Conservation (phyloP, 1,140 invertebrate species). For the Tenebrio molitor region DNA sequence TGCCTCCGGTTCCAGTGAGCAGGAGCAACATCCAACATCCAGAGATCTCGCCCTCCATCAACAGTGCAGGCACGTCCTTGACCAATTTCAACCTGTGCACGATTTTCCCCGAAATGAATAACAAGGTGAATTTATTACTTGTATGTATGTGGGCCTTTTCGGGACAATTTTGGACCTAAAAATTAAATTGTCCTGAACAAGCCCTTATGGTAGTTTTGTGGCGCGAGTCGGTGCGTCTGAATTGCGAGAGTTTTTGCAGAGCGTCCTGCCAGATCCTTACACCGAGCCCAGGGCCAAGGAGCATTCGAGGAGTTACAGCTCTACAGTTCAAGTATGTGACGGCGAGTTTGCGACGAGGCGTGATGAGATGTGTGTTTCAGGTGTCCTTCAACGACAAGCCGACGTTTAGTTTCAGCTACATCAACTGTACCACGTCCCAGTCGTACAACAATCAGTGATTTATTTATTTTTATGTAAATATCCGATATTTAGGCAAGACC, state of each 20-base stretch:
- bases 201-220: not conserved
- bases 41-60: constrained; percentile 61
- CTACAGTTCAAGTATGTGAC: constrained; percentile 12
- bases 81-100: constrained; percentile 79
- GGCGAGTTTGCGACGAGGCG: not conserved
- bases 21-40: constrained; percentile 58
- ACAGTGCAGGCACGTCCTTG: constrained; percentile 69
- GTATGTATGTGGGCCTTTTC: no score
- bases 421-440: constrained; percentile 37
- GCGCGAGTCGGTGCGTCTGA: not conserved
- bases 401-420: constrained; percentile 42
- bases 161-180: no score
- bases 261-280: not conserved
- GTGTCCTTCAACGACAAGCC: constrained; percentile 42
- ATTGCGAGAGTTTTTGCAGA: not conserved
- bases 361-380: constrained; percentile 10
- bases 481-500: not conserved
- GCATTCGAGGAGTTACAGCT: constrained; percentile 7
- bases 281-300: not conserved
- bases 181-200: no score
- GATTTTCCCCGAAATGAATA: constrained; percentile 80
- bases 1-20: constrained; percentile 46
- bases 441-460: constrained; percentile 24
- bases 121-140: no score
- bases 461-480: constrained; percentile 2